Percentiles rank a stretch among this genome's conserved stretches.
Evolutionary conservation across 2,113 vertebrate species (phyloP).

Genomic region (Lanius collurio): DNA sequence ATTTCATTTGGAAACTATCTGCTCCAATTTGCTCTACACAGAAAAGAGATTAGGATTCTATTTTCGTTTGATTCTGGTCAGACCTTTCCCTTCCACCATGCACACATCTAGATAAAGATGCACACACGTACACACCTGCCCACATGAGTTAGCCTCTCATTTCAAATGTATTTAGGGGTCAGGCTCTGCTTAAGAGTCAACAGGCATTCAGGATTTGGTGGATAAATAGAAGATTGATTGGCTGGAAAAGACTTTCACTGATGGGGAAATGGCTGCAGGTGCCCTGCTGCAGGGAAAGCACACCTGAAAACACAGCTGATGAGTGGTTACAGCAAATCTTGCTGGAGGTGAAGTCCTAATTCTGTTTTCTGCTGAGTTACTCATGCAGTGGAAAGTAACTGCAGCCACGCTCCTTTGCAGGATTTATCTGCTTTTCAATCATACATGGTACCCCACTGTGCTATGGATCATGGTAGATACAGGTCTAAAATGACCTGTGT

Average conservation of each 20-base stretch:
- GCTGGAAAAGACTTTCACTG: constrained; percentile 13
- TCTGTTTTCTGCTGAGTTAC: background rate
- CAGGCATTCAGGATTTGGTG: background rate
- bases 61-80: constrained; percentile 30
- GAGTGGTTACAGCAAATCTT: background rate
- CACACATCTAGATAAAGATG: background rate
- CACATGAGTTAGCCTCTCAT: background rate
- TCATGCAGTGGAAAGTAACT: background rate
- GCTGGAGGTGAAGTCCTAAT: background rate
- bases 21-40: constrained; percentile 16
- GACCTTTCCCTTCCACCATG: background rate
- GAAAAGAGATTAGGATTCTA: constrained; percentile 17
- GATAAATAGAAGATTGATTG: constrained; percentile 24
- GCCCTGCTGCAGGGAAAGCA: background rate
- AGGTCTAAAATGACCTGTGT: background rate
- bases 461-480: background rate
- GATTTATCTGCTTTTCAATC: background rate
- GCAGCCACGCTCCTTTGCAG: background rate
- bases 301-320: constrained; percentile 34
- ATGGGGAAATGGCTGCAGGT: constrained; percentile 1
- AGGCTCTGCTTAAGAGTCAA: background rate
- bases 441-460: background rate
- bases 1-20: constrained; percentile 54
- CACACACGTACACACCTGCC: background rate
- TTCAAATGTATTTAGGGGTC: background rate